Base-by-base conservation (phyloP, 2,113 vertebrate genomes). In the Gila orcuttii region DNA sequence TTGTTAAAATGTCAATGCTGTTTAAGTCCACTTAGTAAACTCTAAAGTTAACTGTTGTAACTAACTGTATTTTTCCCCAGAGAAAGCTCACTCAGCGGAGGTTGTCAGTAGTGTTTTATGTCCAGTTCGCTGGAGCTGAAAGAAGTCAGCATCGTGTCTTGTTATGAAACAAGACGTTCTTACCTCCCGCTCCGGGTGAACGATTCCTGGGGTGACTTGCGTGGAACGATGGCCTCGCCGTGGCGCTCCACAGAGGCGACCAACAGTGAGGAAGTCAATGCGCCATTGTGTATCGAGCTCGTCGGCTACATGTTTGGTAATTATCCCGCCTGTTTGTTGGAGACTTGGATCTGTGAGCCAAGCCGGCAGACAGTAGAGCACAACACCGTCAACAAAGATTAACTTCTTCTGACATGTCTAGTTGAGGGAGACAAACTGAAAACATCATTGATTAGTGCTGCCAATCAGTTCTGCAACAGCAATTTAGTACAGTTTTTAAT, bases 101-200 rank as follows among this genome's bases (percentile, higher is more conserved):
- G 93, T 93, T 95, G 95, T 95, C 95, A 94, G 93, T 87, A 89
- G 91, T 86, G 92, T 93, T 94, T 94, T 94, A 91, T 94, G 90
- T 94, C 90, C 94, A 93, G 94, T 94, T 96, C 95, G 95, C 88
- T 94, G 93, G 95, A 95, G 95, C 95, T 95, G 94, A 95, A 96
- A 94, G 92, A 96, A 96, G 95, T 96, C 95, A 95, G 94, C 94
- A 95, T 94, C 92, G 89, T 91, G 92, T 94, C 94, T 93, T 95
- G 93, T 95, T 95, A 94, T 94, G 93, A 94, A 95, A 95, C 95
- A 94, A 93, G 93, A 94, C 91, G 91, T 94, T 91, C 92, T 90
- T 94, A 92, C 91, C 92, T 92, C 91, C 93, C 90, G 85, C 89
- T 89, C 87, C 71, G 84, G 78, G 80, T 88, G 91, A 94, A 90